Conservation (phyloP, 1,140 invertebrate genomes). For the Apis florea region DNA sequence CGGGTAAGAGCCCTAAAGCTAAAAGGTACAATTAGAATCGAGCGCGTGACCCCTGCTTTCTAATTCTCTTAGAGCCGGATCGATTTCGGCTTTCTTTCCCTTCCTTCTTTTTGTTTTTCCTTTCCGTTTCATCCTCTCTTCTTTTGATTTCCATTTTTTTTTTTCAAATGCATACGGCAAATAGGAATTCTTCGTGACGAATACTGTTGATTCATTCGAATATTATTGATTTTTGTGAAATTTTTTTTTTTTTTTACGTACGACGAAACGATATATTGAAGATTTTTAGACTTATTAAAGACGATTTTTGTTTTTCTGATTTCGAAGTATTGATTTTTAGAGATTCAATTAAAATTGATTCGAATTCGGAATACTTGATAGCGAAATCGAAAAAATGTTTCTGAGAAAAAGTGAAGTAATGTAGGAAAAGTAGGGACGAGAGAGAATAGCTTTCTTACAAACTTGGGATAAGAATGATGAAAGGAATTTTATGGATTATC, state of each 20-base stretch:
- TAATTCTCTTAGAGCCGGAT: slow-evolving; percentile 17
- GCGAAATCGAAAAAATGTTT: too few species aligned
- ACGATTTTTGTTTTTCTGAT: too few species aligned
- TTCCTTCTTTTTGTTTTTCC: background rate
- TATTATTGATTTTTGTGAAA: too few species aligned
- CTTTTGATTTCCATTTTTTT: too few species aligned
- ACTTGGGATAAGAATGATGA: background rate
- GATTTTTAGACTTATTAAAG: too few species aligned
- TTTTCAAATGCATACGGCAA: background rate
- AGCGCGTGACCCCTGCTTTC: background rate
- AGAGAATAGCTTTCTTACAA: background rate
- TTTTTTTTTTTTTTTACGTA: too few species aligned
- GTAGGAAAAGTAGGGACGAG: background rate
- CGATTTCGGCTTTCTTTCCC: background rate
- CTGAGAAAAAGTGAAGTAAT: background rate
- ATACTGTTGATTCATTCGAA: background rate
- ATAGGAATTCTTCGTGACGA: too few species aligned
- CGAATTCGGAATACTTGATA: too few species aligned
- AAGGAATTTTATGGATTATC: background rate
- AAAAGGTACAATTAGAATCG: slow-evolving; percentile 12
- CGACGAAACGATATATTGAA: too few species aligned
- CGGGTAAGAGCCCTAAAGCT: background rate
- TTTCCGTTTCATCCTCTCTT: background rate
- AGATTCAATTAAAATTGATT: too few species aligned
- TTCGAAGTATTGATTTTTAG: too few species aligned